These are phyloP conservation scores for Oenanthe melanoleuca DNA, from an alignment of 2,113 vertebrate species.

Conservation along the genomic window DNA sequence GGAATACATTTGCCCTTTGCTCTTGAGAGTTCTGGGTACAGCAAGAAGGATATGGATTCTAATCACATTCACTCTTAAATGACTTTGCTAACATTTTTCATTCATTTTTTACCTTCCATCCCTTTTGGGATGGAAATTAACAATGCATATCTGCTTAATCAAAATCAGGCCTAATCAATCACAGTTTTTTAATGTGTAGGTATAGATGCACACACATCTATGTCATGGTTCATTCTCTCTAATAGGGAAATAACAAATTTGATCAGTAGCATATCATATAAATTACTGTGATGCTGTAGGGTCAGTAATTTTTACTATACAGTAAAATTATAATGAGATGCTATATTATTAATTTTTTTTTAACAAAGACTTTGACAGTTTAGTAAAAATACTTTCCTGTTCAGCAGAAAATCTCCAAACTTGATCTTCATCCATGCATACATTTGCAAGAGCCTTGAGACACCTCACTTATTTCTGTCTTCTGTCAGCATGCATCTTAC, in stretches of 20 bases:
- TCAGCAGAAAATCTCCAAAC: neutral
- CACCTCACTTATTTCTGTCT: neutral
- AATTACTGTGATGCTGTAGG: neutral
- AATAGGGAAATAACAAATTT: neutral
- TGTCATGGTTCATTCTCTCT: neutral
- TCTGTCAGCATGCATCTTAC: neutral
- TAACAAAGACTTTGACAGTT: neutral
- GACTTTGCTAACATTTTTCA: constrained; percentile 3
- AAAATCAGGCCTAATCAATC: neutral
- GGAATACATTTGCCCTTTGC: constrained; percentile 19
- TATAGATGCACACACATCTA: neutral
- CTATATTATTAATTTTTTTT: neutral
- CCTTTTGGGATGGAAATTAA: neutral
- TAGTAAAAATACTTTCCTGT: neutral
- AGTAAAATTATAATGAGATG: neutral
- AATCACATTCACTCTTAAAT: constrained; percentile 12
- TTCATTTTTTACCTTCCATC: neutral
- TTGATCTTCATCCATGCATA: neutral
- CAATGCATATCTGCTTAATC: neutral
- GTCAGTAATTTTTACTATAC: neutral
- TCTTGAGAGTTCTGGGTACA: neutral
- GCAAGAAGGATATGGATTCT: neutral
- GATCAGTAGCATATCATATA: neutral
- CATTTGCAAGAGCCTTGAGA: neutral
- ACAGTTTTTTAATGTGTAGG: neutral